Evolutionary conservation across 2,888 invertebrate species (phyloP).

Genomic region (Shargacucullia verbasci): DNA sequence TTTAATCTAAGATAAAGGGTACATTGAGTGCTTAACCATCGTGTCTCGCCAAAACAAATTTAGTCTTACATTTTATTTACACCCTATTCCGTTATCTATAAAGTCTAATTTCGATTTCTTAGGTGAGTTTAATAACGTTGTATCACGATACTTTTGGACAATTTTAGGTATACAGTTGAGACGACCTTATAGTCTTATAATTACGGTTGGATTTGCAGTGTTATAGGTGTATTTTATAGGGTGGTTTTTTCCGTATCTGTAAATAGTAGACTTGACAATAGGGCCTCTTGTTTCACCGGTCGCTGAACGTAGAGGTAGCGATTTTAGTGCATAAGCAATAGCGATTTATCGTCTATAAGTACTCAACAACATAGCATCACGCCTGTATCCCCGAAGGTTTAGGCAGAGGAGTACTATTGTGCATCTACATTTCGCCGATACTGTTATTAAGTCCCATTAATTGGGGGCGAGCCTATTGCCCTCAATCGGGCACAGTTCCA

Average conservation of each 20-base stretch:
- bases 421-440: too few species aligned
- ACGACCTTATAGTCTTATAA: background rate
- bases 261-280: conserved; percentile 83
- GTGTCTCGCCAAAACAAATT: conserved; percentile 66
- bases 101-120: conserved; percentile 15
- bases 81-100: conserved; percentile 16
- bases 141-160: conserved; percentile 57
- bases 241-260: conserved; percentile 74
- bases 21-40: conserved; percentile 86
- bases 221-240: conserved; percentile 31
- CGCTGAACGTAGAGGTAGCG: conserved; percentile 69
- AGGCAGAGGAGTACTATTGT: too few species aligned
- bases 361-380: too few species aligned
- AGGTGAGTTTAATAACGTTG: conserved; percentile 48
- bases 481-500: too few species aligned
- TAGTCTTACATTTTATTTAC: conserved; percentile 28
- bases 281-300: conserved; percentile 85
- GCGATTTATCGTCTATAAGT: too few species aligned
- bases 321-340: conserved; percentile 42
- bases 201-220: conserved; percentile 58
- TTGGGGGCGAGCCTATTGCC: too few species aligned
- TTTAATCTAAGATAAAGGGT: conserved; percentile 88
- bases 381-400: too few species aligned
- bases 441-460: too few species aligned
- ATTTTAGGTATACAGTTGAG: conserved; percentile 38